Evolutionary conservation across 2,797 vertebrate genomes (phyloP).

Genomic region (Hippoglossus hippoglossus): DNA sequence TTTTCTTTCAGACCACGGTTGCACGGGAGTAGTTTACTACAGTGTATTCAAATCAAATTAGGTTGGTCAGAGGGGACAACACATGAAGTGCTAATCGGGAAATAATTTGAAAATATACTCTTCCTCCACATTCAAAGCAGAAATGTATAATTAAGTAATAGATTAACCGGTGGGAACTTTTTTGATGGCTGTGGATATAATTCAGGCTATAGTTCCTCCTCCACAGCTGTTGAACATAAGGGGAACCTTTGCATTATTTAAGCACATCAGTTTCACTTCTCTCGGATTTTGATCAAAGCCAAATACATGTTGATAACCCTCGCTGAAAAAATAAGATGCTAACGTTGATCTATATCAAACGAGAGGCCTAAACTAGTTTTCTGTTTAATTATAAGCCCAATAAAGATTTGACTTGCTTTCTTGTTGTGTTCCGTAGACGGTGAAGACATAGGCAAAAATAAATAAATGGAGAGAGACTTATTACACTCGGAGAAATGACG

Average conservation of each 20-base stretch:
- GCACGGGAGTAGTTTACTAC: not conserved
- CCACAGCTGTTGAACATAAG: slow-evolving; percentile 22
- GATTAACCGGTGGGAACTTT: not conserved
- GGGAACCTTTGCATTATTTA: slow-evolving; percentile 22
- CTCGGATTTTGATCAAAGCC: slow-evolving; percentile 13
- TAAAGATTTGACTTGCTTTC: slow-evolving; percentile 49
- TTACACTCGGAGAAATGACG: slow-evolving; percentile 45
- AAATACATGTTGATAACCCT: slow-evolving; percentile 15
- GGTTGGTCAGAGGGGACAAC: not conserved
- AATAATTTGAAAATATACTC: not conserved
- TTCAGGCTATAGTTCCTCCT: slow-evolving; percentile 1
- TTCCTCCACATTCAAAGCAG: not conserved
- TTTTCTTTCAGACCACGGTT: slow-evolving; percentile 18
- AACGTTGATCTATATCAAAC: slow-evolving; percentile 47
- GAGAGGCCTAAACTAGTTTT: slow-evolving; percentile 21
- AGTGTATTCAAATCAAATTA: not conserved
- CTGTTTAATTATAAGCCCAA: slow-evolving; percentile 42
- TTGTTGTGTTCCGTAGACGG: slow-evolving; percentile 39
- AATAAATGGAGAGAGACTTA: slow-evolving; percentile 56
- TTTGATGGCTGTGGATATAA: slow-evolving; percentile 2
- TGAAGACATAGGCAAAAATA: slow-evolving; percentile 39
- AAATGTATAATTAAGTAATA: not conserved
- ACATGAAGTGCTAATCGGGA: not conserved
- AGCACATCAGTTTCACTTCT: slow-evolving; percentile 2
- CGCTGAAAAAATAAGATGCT: slow-evolving; percentile 9